Conservation (phyloP, 2,797 vertebrate species). For the Macroramphosus scolopax region DNA sequence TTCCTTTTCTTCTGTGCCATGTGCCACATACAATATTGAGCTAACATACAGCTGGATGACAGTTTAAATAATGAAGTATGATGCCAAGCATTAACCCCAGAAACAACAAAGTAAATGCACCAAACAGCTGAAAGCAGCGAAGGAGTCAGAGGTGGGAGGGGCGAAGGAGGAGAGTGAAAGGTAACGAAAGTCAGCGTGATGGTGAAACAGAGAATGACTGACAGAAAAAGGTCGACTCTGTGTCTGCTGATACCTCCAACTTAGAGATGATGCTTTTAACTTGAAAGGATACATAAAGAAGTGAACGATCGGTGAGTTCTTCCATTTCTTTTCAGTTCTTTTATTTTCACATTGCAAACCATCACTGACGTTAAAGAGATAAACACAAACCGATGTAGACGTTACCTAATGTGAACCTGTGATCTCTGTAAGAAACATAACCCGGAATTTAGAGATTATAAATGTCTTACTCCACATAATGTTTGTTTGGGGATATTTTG, state of each 20-base stretch:
- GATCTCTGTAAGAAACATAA: neutral
- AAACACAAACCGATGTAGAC: no score
- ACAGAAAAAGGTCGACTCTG: constrained; percentile 41
- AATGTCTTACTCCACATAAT: no score
- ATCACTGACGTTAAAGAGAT: neutral
- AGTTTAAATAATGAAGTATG: constrained; percentile 55
- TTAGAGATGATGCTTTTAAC: constrained; percentile 33
- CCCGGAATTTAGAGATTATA: no score
- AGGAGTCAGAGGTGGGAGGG: constrained; percentile 50
- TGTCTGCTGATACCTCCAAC: constrained; percentile 14
- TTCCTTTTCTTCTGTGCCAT: neutral
- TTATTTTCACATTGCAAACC: neutral
- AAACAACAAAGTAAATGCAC: constrained; percentile 35
- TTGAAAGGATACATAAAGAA: constrained; percentile 24
- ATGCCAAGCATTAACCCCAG: constrained; percentile 45
- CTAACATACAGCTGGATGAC: neutral
- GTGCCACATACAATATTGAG: constrained; percentile 5
- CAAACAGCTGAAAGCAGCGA: constrained; percentile 44
- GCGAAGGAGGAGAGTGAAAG: constrained; percentile 47
- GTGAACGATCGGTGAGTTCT: constrained; percentile 67
- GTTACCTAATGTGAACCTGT: no score
- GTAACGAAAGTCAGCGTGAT: constrained; percentile 55
- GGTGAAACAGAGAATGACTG: constrained; percentile 50
- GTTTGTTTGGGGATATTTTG: no score
- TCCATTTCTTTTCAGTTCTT: neutral